These are phyloP conservation scores for Elegia similella DNA, from an alignment of 2,888 invertebrate species.

Conservation along the genomic window DNA sequence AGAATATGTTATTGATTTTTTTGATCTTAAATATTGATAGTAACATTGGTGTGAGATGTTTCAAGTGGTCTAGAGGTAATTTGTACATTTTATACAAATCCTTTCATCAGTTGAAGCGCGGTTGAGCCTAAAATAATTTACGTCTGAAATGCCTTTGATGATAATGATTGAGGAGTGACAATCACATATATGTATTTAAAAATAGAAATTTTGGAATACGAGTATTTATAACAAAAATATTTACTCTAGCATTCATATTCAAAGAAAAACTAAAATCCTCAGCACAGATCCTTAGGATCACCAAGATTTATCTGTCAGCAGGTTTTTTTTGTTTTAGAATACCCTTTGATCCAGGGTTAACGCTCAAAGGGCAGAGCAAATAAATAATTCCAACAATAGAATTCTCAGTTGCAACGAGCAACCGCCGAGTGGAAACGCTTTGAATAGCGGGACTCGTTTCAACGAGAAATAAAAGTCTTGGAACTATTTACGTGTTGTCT, in stretches of 20 bases:
- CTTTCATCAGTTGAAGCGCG: no score
- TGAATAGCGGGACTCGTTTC: background rate
- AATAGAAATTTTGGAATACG: background rate
- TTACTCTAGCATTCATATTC: background rate
- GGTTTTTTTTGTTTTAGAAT: background rate
- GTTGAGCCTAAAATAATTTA: no score
- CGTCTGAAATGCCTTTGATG: no score
- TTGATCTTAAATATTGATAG: no score
- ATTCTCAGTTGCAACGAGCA: background rate
- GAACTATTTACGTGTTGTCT: background rate
- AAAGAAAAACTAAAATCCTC: background rate
- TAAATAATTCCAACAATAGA: constrained; percentile 9
- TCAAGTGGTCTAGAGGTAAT: no score
- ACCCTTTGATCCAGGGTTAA: background rate
- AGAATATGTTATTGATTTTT: no score
- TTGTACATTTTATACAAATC: no score
- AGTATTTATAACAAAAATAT: background rate
- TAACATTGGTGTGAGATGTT: no score
- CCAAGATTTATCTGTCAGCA: background rate
- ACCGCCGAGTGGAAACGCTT: background rate
- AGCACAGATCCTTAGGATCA: background rate
- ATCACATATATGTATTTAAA: no score
- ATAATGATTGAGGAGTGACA: no score
- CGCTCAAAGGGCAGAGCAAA: constrained; percentile 10
- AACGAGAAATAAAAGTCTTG: background rate